phyloP scores from a whole-genome alignment of 2,113 vertebrate genomes.

The Ceratotherium simum region DNA sequence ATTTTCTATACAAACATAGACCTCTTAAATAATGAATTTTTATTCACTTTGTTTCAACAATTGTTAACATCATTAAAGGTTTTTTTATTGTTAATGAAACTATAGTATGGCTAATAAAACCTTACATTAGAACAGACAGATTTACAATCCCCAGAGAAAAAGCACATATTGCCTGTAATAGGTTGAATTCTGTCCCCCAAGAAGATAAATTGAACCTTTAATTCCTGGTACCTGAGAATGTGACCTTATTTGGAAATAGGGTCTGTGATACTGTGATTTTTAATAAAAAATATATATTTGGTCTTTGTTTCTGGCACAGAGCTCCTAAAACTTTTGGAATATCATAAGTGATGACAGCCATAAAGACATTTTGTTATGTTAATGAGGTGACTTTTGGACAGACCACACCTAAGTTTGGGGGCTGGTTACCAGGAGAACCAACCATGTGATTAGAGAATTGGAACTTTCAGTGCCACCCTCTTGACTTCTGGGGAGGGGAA shows the following conservation, averaged over 20 bases:
- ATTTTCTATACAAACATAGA: neutral
- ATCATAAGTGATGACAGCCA: too few relatives aligned
- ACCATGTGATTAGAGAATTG: too few relatives aligned
- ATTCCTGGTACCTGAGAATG: neutral
- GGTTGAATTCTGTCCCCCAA: neutral
- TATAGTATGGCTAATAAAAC: neutral
- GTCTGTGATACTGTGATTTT: too few relatives aligned
- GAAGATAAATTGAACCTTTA: neutral
- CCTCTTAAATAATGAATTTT: neutral
- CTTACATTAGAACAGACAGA: neutral
- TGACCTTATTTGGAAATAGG: neutral
- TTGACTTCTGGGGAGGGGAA: too few relatives aligned
- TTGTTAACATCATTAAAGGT: neutral
- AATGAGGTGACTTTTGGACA: too few relatives aligned
- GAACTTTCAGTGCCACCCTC: too few relatives aligned
- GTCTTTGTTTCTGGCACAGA: too few relatives aligned
- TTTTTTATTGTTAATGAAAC: neutral
- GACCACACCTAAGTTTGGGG: too few relatives aligned
- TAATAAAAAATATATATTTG: too few relatives aligned
- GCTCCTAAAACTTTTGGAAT: too few relatives aligned
- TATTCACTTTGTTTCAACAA: neutral
- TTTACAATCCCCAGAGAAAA: neutral
- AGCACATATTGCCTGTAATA: accelerated
- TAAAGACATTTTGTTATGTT: too few relatives aligned
- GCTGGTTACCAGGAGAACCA: too few relatives aligned